Percentiles rank a stretch among this genome's conserved stretches.
Conservation (phyloP, 2,113 vertebrate genomes). For the Lophura nycthemera region DNA sequence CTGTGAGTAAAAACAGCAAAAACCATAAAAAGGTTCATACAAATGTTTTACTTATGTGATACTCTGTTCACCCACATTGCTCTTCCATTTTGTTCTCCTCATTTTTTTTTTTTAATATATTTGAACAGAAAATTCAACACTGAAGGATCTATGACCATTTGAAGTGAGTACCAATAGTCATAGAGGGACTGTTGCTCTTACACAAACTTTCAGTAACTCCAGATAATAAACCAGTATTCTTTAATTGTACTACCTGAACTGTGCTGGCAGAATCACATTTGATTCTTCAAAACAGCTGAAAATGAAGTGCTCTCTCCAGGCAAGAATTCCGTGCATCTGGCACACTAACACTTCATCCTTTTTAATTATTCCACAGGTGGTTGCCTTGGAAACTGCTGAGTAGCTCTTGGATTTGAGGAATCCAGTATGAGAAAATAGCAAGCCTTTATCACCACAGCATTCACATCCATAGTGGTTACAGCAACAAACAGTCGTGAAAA, state of each 20-base stretch:
- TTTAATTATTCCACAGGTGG: constrained; percentile 73
- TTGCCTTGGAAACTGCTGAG: constrained; percentile 72
- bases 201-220: not conserved
- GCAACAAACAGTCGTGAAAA: not conserved
- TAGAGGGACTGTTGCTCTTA: not conserved
- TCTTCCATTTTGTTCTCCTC: not conserved
- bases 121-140: not conserved
- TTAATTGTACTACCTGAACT: constrained; percentile 65
- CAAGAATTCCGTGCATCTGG: constrained; percentile 44
- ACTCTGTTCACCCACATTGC: not conserved
- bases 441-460: constrained; percentile 23
- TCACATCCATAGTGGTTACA: not conserved
- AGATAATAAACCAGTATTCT: constrained; percentile 40
- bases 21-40: not conserved
- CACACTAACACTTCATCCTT: constrained; percentile 48
- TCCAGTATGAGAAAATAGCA: not conserved
- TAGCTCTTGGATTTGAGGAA: constrained; percentile 52
- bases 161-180: not conserved
- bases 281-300: constrained; percentile 17
- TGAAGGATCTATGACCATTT: not conserved
- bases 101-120: not conserved
- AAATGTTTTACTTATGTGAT: not conserved
- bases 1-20: not conserved
- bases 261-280: constrained; percentile 24
- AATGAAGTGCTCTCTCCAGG: not conserved